Base-by-base conservation (phyloP, 2,888 invertebrate genomes). In the Chymomyza caudatula region DNA sequence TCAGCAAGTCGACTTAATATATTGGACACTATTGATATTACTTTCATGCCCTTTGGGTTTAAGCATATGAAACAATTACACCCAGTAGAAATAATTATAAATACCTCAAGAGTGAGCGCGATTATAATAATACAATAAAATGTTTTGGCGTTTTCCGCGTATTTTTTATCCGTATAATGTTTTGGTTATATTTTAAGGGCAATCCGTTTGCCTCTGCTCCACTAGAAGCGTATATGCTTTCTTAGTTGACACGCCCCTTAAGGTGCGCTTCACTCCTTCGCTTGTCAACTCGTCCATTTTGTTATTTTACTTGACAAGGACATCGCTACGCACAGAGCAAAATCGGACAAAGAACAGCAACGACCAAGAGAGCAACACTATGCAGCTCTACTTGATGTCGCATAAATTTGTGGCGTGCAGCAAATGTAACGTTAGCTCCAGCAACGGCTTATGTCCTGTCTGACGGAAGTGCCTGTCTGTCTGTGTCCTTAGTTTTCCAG, bases 401-500 rank as follows among this genome's bases (percentile, higher is more conserved):
- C 74, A 77, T 77, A 77, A 78, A 77, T 78, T 77, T 76, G 66
- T 73, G 71, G 63, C 69, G 51, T 67, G 65, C 63, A 67, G 65
- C 66, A 54, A 63, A 51, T 63, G 67, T 71, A 77, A 65, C 72
- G 72, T 75, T 72, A 23, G 56, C 75, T 67, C 66, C 65, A 42
- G 69, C 75, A 60, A 57, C 67, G 71, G 73, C 72, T 67, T 77
- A 74, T 72, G 74, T 74, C 74, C 74, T 71, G 72, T 74, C 69
- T 69, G 72, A 15, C 15, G 19, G 19, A 47, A 15, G 15, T 47
- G n/a, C 47, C n/a, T 15, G 19, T 47, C 15, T 47, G 5, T n/a
- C n/a, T 47, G 47, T 58, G 5, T 55, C 17, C 29, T 55, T 25
- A 29, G 47, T 47, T 47, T 47, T 6, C 37, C 6, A 29, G 37